A percentile compares a stretch with the other conserved stretches of the same genome.
phyloP scores from a whole-genome alignment of 2,888 invertebrate genomes.

The Luperina nickerlii region DNA sequence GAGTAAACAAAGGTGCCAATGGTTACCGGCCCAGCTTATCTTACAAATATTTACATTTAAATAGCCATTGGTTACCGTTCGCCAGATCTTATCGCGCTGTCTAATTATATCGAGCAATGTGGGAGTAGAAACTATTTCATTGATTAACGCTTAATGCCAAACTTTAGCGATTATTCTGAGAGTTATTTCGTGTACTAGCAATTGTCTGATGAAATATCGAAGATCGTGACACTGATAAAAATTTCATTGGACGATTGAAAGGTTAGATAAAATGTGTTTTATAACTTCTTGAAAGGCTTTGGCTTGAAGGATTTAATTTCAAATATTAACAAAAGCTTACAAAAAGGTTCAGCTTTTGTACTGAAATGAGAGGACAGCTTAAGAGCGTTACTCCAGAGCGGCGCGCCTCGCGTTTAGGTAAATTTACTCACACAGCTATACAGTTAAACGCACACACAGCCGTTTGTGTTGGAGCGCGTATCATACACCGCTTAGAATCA shows the following conservation, averaged over 20 bases:
- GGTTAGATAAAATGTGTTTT: constrained; percentile 27
- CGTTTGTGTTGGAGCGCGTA: too few species aligned
- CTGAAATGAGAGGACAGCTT: constrained; percentile 10
- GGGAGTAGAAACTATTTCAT: constrained; percentile 63
- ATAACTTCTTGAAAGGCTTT: constrained; percentile 29
- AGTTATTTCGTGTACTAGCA: constrained; percentile 61
- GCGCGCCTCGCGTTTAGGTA: too few species aligned
- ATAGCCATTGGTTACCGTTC: constrained; percentile 65
- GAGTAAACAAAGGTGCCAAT: constrained; percentile 70
- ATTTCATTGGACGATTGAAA: constrained; percentile 38
- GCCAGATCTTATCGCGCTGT: constrained; percentile 64
- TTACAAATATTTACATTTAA: constrained; percentile 69
- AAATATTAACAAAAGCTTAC: constrained; percentile 28
- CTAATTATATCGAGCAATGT: constrained; percentile 69
- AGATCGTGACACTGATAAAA: constrained; percentile 53
- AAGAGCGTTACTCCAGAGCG: too few species aligned
- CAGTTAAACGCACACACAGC: too few species aligned
- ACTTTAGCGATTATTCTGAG: constrained; percentile 54
- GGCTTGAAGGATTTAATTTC: constrained; percentile 29
- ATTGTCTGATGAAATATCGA: constrained; percentile 59
- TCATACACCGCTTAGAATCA: too few species aligned
- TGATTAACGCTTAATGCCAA: constrained; percentile 62
- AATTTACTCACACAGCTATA: too few species aligned
- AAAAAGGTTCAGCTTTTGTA: constrained; percentile 18
- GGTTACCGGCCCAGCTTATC: constrained; percentile 59